Percentiles rank a stretch among this genome's conserved stretches.
Evolutionary conservation across 2,113 vertebrate species (phyloP).

Genomic region (Athene noctua): DNA sequence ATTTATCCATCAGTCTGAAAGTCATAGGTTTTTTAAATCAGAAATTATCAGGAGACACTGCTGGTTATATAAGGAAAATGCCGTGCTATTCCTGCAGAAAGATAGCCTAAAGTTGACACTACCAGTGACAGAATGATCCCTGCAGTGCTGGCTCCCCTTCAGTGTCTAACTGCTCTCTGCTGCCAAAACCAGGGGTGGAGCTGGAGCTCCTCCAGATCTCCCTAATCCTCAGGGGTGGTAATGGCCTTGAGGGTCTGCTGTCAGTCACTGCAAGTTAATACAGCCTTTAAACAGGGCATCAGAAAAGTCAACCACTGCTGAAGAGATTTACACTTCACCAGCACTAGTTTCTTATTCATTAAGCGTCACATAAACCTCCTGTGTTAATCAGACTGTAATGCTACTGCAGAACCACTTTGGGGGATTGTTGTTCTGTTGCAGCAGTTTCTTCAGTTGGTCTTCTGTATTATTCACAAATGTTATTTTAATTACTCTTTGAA

Average conservation of each 20-base stretch:
- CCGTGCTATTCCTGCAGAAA: background rate
- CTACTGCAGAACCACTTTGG: slow-evolving; percentile 31
- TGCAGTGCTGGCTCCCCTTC: background rate
- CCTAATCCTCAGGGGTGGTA: background rate
- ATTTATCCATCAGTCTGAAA: background rate
- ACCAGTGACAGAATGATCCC: accelerated
- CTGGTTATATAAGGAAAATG: background rate
- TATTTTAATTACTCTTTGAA: slow-evolving; percentile 69
- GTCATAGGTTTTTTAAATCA: background rate
- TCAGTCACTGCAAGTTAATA: slow-evolving; percentile 11
- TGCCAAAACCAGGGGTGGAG: background rate
- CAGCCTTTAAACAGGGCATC: slow-evolving; percentile 17
- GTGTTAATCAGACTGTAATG: slow-evolving; percentile 54
- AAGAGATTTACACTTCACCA: slow-evolving; percentile 47
- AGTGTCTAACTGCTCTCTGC: background rate
- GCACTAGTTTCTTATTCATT: slow-evolving; percentile 64
- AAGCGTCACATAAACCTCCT: slow-evolving; percentile 47
- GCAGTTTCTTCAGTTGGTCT: slow-evolving; percentile 50
- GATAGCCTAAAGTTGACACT: background rate
- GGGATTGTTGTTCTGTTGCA: slow-evolving; percentile 58
- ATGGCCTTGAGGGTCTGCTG: slow-evolving; percentile 9
- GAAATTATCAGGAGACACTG: background rate
- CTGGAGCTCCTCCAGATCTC: slow-evolving; percentile 1
- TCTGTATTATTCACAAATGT: slow-evolving; percentile 66
- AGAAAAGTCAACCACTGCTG: background rate